Conservation (phyloP, 2,888 invertebrate species). For the Boloria selene region DNA sequence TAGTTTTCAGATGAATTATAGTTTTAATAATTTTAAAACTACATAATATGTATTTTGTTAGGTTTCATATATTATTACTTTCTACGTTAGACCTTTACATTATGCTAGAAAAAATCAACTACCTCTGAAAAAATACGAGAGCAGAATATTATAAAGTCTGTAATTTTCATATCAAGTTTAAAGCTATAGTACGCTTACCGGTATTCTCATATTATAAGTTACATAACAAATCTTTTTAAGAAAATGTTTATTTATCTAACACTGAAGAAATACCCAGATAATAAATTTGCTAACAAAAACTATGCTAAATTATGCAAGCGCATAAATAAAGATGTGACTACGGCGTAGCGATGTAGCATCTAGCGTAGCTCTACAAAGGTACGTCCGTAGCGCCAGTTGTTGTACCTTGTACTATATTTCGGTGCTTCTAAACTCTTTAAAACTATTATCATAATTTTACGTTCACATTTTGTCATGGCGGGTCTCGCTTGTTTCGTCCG, state of each 20-base stretch:
- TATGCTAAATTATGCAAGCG: slow-evolving; percentile 62
- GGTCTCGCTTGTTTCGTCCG: slow-evolving; percentile 40
- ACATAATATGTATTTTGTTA: too few species aligned
- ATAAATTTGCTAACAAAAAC: slow-evolving; percentile 59
- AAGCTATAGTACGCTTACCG: neutral
- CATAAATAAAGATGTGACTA: slow-evolving; percentile 68
- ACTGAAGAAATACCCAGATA: slow-evolving; percentile 42
- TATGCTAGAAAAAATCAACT: too few species aligned
- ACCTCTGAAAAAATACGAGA: too few species aligned
- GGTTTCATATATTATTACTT: too few species aligned
- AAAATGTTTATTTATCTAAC: slow-evolving; percentile 33
- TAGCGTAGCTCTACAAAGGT: slow-evolving; percentile 55
- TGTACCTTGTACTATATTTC: slow-evolving; percentile 65
- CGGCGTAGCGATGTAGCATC: slow-evolving; percentile 51
- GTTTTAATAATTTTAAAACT: too few species aligned
- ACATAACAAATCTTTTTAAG: slow-evolving; percentile 13
- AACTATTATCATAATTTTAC: slow-evolving; percentile 78
- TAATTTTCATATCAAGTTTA: too few species aligned
- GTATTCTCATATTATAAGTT: neutral
- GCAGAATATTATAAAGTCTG: neutral
- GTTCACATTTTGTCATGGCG: slow-evolving; percentile 71
- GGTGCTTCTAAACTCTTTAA: slow-evolving; percentile 73
- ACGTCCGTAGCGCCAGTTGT: slow-evolving; percentile 57
- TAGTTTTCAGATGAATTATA: too few species aligned
- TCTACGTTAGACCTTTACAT: too few species aligned